A percentile compares a stretch with the other conserved stretches of the same genome.
These are phyloP conservation scores for Bostrychus sinensis DNA, from an alignment of 2,113 vertebrate genomes.

Conservation along the genomic window DNA sequence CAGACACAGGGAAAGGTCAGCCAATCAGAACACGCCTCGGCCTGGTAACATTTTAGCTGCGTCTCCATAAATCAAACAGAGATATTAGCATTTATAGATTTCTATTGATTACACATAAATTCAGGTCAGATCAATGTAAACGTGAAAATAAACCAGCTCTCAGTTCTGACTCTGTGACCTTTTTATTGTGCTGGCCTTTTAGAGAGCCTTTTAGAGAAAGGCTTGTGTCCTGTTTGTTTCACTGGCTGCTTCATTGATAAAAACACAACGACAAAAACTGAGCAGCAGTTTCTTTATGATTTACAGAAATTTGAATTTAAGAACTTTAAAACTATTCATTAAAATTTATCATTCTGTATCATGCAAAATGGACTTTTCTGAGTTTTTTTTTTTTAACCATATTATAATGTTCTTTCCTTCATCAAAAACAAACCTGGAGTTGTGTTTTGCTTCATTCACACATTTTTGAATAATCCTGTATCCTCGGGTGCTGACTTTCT, in stretches of 20 bases:
- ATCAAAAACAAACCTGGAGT: too few relatives aligned
- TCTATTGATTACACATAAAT: constrained; percentile 25
- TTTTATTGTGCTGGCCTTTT: constrained; percentile 2
- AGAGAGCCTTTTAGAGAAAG: constrained; percentile 15
- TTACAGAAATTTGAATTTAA: too few relatives aligned
- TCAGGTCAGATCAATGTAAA: constrained; percentile 4
- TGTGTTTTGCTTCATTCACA: too few relatives aligned
- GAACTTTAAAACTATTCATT: too few relatives aligned
- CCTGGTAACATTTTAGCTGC: background rate
- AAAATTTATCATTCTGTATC: too few relatives aligned
- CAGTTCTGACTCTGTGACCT: constrained; percentile 18
- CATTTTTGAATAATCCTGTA: too few relatives aligned
- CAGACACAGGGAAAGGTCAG: constrained; percentile 16
- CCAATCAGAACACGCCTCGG: background rate
- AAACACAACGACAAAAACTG: constrained; percentile 38
- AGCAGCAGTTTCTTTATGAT: background rate
- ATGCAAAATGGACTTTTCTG: too few relatives aligned
- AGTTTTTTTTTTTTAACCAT: too few relatives aligned
- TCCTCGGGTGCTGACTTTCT: too few relatives aligned
- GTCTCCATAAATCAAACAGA: constrained; percentile 16
- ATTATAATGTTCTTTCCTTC: too few relatives aligned
- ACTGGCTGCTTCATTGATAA: constrained; percentile 38
- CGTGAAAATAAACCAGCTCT: background rate
- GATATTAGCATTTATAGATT: constrained; percentile 27
- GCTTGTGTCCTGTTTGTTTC: constrained; percentile 29